phyloP scores from a whole-genome alignment of 2,113 vertebrate genomes.

The Prunella himalayana region DNA sequence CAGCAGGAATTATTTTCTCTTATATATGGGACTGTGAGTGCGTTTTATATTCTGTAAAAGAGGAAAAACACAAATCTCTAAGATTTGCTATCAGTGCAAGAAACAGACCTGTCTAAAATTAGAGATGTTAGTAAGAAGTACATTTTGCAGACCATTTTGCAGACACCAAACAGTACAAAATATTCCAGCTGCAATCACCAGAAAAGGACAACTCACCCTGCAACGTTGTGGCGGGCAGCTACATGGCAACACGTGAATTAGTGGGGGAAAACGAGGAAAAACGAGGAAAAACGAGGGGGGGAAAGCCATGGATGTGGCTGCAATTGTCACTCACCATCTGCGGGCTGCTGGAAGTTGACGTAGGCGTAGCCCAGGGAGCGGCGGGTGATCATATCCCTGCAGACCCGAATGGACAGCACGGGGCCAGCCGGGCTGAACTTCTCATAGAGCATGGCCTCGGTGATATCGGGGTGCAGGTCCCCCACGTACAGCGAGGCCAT shows the following conservation, averaged over 20 bases:
- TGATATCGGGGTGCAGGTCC: slow-evolving; percentile 97
- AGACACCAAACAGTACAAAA: neutral
- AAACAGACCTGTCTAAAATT: neutral
- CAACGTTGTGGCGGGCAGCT: accelerated
- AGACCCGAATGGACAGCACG: slow-evolving; percentile 98
- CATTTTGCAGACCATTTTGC: neutral
- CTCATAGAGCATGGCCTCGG: slow-evolving; percentile 98
- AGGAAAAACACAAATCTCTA: neutral
- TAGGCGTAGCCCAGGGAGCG: slow-evolving; percentile 96
- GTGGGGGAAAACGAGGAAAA: accelerated
- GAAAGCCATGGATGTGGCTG: accelerated
- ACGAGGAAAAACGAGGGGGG: accelerated
- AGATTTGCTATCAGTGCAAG: neutral
- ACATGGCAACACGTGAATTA: neutral
- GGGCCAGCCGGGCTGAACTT: slow-evolving; percentile 98
- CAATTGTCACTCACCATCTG: slow-evolving; percentile 83
- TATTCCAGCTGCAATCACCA: accelerated
- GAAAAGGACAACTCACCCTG: neutral
- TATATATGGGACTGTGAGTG: too few species aligned
- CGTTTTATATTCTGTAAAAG: accelerated
- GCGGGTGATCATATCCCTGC: slow-evolving; percentile 98
- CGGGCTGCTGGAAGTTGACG: slow-evolving; percentile 98
- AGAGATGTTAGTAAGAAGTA: accelerated
- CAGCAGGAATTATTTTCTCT: neutral
- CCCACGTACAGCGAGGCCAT: slow-evolving; percentile 99